Evolutionary conservation across 1,140 invertebrate species (phyloP).

Genomic region (Drosophila arizonae): DNA sequence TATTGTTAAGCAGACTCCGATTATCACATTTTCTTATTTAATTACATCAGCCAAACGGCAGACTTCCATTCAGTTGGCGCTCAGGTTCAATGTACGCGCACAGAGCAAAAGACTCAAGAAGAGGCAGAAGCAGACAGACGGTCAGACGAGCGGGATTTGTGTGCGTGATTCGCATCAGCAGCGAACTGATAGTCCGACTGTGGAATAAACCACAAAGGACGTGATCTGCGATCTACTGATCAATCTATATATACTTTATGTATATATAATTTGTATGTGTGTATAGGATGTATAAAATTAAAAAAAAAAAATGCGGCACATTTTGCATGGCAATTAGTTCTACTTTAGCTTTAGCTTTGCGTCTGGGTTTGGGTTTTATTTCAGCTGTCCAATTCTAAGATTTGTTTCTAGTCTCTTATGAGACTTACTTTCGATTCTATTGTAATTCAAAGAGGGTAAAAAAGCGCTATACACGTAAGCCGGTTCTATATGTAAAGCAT

Average conservation of each 20-base stretch:
- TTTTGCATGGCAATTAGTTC: constrained; percentile 41
- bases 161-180: constrained; percentile 42
- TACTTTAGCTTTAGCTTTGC: neutral
- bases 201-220: constrained; percentile 44
- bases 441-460: no score
- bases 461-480: no score
- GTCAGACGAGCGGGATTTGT: constrained; percentile 7
- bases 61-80: neutral
- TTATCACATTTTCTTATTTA: constrained; percentile 15
- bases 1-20: neutral
- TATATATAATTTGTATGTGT: neutral
- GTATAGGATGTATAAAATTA: constrained; percentile 4
- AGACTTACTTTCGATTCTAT: neutral
- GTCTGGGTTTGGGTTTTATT: neutral
- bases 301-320: constrained; percentile 1
- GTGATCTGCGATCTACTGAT: constrained; percentile 14
- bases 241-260: neutral
- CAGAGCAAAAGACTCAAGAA: constrained; percentile 6
- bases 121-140: no score
- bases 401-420: neutral
- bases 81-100: constrained; percentile 39
- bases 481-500: no score
- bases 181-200: constrained; percentile 4
- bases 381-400: neutral
- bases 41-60: constrained; percentile 30